phyloP scores from a whole-genome alignment of 1,140 invertebrate species.

The Brachystomella parvula region DNA sequence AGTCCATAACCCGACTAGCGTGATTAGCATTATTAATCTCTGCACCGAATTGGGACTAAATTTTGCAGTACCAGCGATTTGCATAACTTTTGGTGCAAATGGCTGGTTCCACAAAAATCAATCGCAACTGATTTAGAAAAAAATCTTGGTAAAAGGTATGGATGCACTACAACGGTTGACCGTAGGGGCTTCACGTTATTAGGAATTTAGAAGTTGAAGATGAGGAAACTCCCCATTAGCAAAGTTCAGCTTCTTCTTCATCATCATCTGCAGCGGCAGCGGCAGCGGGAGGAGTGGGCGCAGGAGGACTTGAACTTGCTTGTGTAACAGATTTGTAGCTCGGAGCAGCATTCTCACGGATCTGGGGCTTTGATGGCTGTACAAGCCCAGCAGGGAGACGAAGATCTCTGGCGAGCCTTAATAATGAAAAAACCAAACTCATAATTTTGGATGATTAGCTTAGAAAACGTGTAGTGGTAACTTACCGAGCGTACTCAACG shows the following conservation, averaged over 20 bases:
- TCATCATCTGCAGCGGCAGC: constrained; percentile 19
- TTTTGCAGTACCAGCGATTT: no score
- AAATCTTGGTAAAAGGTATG: no score
- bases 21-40: no score
- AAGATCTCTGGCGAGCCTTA: constrained; percentile 66
- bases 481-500: constrained; percentile 66
- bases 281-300: constrained; percentile 10
- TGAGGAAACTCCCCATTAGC: constrained; percentile 18
- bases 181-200: not conserved
- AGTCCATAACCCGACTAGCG: no score
- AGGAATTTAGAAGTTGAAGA: not conserved
- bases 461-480: constrained; percentile 17
- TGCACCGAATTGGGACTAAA: no score
- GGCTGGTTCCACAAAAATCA: no score
- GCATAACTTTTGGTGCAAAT: no score
- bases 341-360: constrained; percentile 60
- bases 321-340: constrained; percentile 58
- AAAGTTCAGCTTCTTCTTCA: constrained; percentile 27
- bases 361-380: constrained; percentile 49
- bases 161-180: not conserved
- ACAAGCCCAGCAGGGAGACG: constrained; percentile 56
- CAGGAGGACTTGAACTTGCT: constrained; percentile 3
- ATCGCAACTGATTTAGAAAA: no score
- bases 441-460: not conserved
- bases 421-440: constrained; percentile 8